Evolutionary conservation across 1,140 invertebrate genomes (phyloP).

Genomic region (Drosophila subpulchrella): DNA sequence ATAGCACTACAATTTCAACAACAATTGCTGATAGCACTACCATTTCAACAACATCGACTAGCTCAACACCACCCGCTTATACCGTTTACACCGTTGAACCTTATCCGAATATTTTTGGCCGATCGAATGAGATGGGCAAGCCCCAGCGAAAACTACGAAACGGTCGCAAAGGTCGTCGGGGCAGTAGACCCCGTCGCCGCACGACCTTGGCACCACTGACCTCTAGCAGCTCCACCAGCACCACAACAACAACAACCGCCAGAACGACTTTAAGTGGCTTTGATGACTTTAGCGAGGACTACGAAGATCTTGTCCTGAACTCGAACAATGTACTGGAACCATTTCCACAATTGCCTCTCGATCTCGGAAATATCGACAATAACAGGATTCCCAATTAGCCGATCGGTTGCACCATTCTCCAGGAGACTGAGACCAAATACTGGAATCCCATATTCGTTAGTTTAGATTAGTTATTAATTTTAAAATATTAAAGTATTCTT

Average conservation of each 20-base stretch:
- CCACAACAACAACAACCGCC: conserved; percentile 26
- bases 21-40: conserved; percentile 6
- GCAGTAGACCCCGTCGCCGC: conserved; percentile 42
- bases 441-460: neutral
- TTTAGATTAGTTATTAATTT: neutral
- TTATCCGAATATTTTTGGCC: conserved; percentile 45
- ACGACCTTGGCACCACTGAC: conserved; percentile 28
- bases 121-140: conserved; percentile 3
- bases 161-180: conserved; percentile 51
- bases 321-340: conserved; percentile 51
- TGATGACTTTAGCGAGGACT: conserved; percentile 34
- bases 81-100: conserved; percentile 39
- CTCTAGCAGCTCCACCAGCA: conserved; percentile 17
- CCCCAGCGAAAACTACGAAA: conserved; percentile 28
- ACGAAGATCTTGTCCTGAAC: conserved; percentile 15
- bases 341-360: conserved; percentile 39
- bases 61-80: conserved; percentile 18
- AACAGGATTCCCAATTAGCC: conserved; percentile 12
- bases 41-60: conserved; percentile 9
- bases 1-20: conserved; percentile 8
- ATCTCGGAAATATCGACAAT: conserved; percentile 57
- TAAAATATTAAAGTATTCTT: conserved; percentile 5
- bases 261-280: neutral
- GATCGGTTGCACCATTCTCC: neutral
- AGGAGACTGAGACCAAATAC: conserved; percentile 23